Conservation (phyloP, 2,797 vertebrate species). For the Pseudochaenichthys georgianus region DNA sequence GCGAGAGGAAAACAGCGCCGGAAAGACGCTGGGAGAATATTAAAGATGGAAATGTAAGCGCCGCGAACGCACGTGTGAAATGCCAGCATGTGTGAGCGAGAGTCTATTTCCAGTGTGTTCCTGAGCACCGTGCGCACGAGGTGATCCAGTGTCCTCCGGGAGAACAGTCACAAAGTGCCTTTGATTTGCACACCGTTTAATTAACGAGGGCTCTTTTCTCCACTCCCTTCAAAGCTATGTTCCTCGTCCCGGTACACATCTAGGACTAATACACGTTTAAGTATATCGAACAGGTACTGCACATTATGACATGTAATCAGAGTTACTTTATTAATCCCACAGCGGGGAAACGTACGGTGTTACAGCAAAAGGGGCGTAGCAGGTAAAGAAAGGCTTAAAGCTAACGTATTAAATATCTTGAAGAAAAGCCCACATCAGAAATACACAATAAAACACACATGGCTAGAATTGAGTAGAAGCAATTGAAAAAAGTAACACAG, state of each 20-base stretch:
- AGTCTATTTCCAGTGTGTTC: constrained; percentile 14
- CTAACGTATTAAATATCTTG: no score
- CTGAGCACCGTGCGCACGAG: constrained; percentile 28
- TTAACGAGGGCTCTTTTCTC: not conserved
- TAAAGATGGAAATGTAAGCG: constrained; percentile 10
- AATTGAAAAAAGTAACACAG: no score
- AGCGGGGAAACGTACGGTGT: no score
- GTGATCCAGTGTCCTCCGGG: constrained; percentile 5
- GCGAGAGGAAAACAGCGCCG: constrained; percentile 3
- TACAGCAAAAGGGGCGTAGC: no score
- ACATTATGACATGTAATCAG: not conserved
- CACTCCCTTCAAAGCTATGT: not conserved
- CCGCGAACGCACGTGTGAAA: not conserved
- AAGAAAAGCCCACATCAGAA: no score
- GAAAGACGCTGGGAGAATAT: constrained; percentile 24
- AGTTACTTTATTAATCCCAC: no score
- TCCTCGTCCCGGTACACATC: not conserved
- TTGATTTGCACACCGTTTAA: no score
- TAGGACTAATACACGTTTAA: not conserved
- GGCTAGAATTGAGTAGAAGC: no score
- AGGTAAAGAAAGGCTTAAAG: no score
- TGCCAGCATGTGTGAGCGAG: not conserved
- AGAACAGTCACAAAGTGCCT: not conserved
- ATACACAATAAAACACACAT: no score
- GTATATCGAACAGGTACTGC: not conserved